Conservation (phyloP, 92 coral and sea anemone genomes). For the Parazoanthus swiftii region DNA sequence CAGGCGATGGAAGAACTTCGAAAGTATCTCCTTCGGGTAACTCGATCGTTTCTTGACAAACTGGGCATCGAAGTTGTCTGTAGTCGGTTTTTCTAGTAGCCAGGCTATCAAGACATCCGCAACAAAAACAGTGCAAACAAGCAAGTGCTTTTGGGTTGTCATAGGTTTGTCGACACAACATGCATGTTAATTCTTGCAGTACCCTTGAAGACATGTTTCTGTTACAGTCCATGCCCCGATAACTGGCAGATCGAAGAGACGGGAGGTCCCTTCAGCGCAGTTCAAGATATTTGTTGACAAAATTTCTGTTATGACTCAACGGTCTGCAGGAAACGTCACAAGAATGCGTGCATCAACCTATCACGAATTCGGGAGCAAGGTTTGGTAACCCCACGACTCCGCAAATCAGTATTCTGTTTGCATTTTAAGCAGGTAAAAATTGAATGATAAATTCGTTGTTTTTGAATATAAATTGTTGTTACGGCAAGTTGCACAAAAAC, state of each 20-base stretch:
- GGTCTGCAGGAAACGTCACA: slow-evolving; percentile 22
- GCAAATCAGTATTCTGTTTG: slow-evolving; percentile 26
- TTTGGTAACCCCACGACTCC: slow-evolving; percentile 26
- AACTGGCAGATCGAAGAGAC: slow-evolving; percentile 1
- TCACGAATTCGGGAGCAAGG: background rate
- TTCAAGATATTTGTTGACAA: slow-evolving; percentile 27
- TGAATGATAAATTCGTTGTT: slow-evolving; percentile 20
- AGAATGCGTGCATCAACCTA: slow-evolving; percentile 27
- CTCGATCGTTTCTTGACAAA: slow-evolving; percentile 40
- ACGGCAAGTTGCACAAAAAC: background rate
- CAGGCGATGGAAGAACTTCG: slow-evolving; percentile 43
- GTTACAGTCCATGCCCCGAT: slow-evolving; percentile 34
- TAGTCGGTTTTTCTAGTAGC: slow-evolving; percentile 45
- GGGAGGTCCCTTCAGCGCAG: slow-evolving; percentile 37
- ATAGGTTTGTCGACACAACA: slow-evolving; percentile 37
- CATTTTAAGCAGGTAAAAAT: slow-evolving; percentile 31
- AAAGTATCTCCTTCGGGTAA: slow-evolving; percentile 42
- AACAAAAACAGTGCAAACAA: slow-evolving; percentile 40
- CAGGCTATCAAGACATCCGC: slow-evolving; percentile 42
- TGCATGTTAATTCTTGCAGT: slow-evolving; percentile 23
- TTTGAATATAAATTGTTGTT: slow-evolving; percentile 2
- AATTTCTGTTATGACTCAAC: slow-evolving; percentile 20
- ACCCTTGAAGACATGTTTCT: slow-evolving; percentile 34
- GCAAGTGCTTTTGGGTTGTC: slow-evolving; percentile 41
- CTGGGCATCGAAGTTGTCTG: slow-evolving; percentile 44